Conservation (phyloP, 2,888 invertebrate species). For the Epinotia nisella region DNA sequence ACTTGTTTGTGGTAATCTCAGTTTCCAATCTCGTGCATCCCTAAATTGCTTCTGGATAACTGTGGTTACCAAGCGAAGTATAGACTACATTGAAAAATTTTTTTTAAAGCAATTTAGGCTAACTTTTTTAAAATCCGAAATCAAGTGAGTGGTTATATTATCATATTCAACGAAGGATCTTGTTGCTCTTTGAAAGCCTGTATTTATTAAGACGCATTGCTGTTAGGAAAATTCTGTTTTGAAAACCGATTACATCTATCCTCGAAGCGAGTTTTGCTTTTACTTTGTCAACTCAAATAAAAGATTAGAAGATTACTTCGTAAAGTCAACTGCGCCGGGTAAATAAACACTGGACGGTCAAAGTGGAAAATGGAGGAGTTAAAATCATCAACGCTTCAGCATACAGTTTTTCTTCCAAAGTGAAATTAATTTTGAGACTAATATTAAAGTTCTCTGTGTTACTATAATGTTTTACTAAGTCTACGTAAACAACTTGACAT, state of each 20-base stretch:
- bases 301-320: constrained; percentile 25
- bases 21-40: no score
- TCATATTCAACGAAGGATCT: no score
- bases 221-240: neutral
- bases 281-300: constrained; percentile 26
- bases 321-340: neutral
- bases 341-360: constrained; percentile 9
- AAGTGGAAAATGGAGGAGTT: constrained; percentile 16
- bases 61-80: no score
- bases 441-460: neutral
- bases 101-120: no score
- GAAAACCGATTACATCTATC: constrained; percentile 4
- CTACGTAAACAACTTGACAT: neutral
- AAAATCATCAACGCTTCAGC: constrained; percentile 10
- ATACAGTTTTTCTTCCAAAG: constrained; percentile 19
- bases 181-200: neutral
- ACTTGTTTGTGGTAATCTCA: no score
- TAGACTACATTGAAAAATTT: no score
- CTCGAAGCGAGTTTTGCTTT: neutral
- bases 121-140: no score
- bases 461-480: neutral
- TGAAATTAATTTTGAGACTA: constrained; percentile 18
- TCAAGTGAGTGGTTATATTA: no score
- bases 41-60: no score
- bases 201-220: neutral